Evolutionary conservation across 2,888 invertebrate species (phyloP).

Genomic region (Latrodectus hesperus): DNA sequence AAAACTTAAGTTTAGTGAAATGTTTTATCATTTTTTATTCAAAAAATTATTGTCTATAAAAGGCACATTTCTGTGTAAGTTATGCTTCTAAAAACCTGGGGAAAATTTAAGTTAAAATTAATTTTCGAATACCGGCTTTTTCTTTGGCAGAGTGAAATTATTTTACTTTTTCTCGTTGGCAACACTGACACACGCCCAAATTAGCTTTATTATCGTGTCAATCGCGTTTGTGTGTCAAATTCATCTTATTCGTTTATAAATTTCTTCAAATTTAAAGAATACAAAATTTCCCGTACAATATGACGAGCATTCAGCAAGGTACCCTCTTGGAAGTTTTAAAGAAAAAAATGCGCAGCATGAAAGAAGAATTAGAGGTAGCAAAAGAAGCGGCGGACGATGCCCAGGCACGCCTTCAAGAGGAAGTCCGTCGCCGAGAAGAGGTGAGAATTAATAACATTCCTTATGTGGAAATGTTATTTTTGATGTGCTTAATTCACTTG

Average conservation of each 20-base stretch:
- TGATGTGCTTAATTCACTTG: not conserved
- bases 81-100: not conserved
- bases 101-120: not conserved
- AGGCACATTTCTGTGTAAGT: no score
- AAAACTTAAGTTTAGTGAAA: no score
- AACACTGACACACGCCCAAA: constrained; percentile 61
- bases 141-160: not conserved
- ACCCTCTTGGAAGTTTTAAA: constrained; percentile 96
- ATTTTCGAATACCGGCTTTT: not conserved
- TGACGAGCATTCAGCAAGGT: constrained; percentile 81
- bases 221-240: constrained; percentile 40
- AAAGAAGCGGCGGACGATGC: constrained; percentile 98
- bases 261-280: not conserved
- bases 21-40: no score
- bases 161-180: constrained; percentile 37
- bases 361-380: constrained; percentile 98
- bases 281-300: constrained; percentile 46
- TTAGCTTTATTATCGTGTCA: constrained; percentile 67
- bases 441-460: constrained; percentile 80
- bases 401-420: constrained; percentile 94
- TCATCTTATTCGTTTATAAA: not conserved
- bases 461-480: not conserved
- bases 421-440: constrained; percentile 97
- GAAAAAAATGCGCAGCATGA: constrained; percentile 99
- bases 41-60: no score